Evolutionary conservation across 2,888 invertebrate genomes (phyloP).

Genomic region (Smittia sp.): DNA sequence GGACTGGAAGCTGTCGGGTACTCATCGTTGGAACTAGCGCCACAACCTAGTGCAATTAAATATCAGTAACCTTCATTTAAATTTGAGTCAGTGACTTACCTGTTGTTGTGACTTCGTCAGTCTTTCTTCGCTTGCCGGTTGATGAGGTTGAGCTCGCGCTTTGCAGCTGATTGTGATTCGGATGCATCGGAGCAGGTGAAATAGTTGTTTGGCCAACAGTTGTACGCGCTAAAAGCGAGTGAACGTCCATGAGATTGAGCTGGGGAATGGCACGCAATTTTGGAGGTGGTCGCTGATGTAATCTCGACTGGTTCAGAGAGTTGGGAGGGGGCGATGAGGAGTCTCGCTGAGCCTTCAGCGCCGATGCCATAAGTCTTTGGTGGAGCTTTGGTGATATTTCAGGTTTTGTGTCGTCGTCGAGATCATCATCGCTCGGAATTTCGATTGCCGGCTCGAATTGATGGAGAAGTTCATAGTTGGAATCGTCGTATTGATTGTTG

Average conservation of each 20-base stretch:
- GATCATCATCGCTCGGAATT: constrained; percentile 35
- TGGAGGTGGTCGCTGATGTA: neutral
- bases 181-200: constrained; percentile 20
- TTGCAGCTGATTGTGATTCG: neutral
- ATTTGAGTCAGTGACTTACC: too few relatives aligned
- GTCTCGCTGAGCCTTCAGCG: neutral
- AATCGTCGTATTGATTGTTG: constrained; percentile 17
- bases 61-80: too few relatives aligned
- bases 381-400: constrained; percentile 27
- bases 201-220: constrained; percentile 35
- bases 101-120: constrained; percentile 39
- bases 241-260: constrained; percentile 36
- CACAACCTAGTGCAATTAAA: too few relatives aligned
- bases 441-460: constrained; percentile 39
- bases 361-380: constrained; percentile 7
- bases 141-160: constrained; percentile 15
- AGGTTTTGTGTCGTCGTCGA: constrained; percentile 29
- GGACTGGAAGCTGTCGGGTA: constrained; percentile 28
- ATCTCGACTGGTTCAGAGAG: neutral
- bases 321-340: neutral
- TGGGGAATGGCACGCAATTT: constrained; percentile 40
- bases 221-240: constrained; percentile 14
- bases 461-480: constrained; percentile 23
- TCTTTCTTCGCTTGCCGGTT: constrained; percentile 30
- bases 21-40: constrained; percentile 38